These are phyloP conservation scores for Ellobium chinense DNA, from an alignment of 2,888 invertebrate species.

Conservation along the genomic window DNA sequence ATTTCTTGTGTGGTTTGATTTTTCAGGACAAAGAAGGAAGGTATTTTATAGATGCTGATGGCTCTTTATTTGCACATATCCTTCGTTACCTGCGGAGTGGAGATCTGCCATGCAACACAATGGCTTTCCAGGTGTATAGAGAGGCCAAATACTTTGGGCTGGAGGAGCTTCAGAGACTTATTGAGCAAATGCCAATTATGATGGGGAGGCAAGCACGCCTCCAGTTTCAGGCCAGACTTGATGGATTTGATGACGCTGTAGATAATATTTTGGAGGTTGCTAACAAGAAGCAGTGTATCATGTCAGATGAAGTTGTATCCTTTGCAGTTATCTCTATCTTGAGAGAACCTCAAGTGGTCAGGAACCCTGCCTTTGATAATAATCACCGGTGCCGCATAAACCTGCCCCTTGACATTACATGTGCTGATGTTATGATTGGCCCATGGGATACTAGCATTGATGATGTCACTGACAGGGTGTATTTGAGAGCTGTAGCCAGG, in stretches of 20 bases:
- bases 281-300: conserved; percentile 32
- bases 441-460: conserved; percentile 54
- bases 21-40: conserved; percentile 66
- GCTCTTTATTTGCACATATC: conserved; percentile 68
- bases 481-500: conserved; percentile 58
- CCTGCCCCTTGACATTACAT: conserved; percentile 9
- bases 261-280: conserved; percentile 51
- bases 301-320: conserved; percentile 51
- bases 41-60: conserved; percentile 76
- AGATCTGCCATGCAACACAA: conserved; percentile 63
- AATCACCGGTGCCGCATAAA: background rate
- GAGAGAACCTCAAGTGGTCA: background rate
- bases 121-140: conserved; percentile 63
- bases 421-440: conserved; percentile 56
- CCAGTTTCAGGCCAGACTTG: conserved; percentile 52
- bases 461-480: conserved; percentile 54
- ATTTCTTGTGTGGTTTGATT: background rate
- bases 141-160: conserved; percentile 74
- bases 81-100: conserved; percentile 71
- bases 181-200: conserved; percentile 65
- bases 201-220: conserved; percentile 50
- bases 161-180: conserved; percentile 60
- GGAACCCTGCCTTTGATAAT: conserved; percentile 8
- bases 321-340: conserved; percentile 14
- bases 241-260: conserved; percentile 59